A percentile compares a stretch with the other conserved stretches of the same genome.
phyloP scores from a whole-genome alignment of 1,140 invertebrate species.

The Venturia canescens region DNA sequence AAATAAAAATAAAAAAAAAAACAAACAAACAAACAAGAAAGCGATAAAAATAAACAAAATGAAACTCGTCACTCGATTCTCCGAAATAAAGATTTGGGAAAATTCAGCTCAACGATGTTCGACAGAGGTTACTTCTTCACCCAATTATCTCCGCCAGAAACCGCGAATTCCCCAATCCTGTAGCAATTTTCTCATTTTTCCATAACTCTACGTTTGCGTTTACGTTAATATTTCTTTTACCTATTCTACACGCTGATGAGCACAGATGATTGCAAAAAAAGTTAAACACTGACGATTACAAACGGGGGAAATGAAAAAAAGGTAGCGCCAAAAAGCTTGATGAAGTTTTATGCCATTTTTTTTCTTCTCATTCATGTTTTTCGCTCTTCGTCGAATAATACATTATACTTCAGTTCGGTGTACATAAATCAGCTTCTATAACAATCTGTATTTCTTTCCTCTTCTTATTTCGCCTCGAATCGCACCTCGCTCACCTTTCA shows the following conservation, averaged over 20 bases:
- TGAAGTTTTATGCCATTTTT: slow-evolving; percentile 25
- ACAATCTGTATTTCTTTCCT: slow-evolving; percentile 28
- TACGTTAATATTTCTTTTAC: neutral
- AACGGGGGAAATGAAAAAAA: slow-evolving; percentile 13
- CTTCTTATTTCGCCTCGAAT: neutral
- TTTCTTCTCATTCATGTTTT: slow-evolving; percentile 16
- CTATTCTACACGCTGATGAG: neutral
- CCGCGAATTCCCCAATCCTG: too few relatives aligned
- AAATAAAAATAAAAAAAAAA: neutral
- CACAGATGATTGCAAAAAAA: slow-evolving; percentile 1
- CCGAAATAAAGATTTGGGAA: slow-evolving; percentile 8
- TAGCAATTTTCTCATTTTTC: too few relatives aligned
- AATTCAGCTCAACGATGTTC: neutral
- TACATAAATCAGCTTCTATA: slow-evolving; percentile 31
- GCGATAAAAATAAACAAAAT: neutral
- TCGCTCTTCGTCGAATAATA: slow-evolving; percentile 32
- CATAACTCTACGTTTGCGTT: too few relatives aligned
- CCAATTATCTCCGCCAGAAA: too few relatives aligned
- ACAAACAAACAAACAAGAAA: too few relatives aligned
- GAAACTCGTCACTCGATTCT: slow-evolving; percentile 36
- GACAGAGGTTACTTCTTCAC: too few relatives aligned
- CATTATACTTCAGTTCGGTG: slow-evolving; percentile 21
- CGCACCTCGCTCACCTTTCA: slow-evolving; percentile 11
- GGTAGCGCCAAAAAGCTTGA: slow-evolving; percentile 30
- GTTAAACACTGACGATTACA: neutral